These are phyloP conservation scores for Poeciliopsis paucimaculata DNA, from an alignment of 2,797 vertebrate genomes.

Conservation along the genomic window DNA sequence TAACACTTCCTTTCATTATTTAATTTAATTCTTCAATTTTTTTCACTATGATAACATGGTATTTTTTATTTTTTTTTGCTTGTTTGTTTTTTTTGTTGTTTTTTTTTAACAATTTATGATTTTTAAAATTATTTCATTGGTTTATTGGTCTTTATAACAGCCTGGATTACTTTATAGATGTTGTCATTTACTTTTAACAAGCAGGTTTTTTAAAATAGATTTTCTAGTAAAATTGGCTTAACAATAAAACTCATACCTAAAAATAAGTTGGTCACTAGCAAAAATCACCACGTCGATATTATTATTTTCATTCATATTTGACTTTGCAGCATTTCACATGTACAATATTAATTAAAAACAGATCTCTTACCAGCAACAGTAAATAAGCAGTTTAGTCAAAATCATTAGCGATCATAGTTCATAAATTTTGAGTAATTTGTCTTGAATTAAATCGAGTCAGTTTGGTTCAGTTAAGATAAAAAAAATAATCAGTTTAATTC, in stretches of 20 bases:
- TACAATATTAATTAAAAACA: not conserved
- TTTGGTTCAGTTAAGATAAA: not conserved
- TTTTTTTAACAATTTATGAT: not conserved
- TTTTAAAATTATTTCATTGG: not conserved
- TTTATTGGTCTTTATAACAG: not conserved
- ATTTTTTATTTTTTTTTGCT: not conserved
- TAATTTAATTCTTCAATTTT: not conserved
- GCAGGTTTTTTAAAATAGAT: not conserved
- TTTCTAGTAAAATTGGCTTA: not conserved
- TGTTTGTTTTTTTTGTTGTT: not conserved
- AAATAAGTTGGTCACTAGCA: not conserved
- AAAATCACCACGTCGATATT: not conserved
- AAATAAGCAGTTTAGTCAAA: not conserved
- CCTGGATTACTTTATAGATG: not conserved
- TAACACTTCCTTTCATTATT: not conserved
- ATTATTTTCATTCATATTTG: not conserved
- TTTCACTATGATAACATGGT: not conserved
- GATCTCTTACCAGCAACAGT: not conserved
- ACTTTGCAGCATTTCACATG: not conserved
- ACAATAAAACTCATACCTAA: not conserved
- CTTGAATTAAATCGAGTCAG: not conserved
- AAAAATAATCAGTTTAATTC: not conserved
- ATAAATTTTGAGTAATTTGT: too few relatives aligned
- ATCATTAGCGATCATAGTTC: not conserved
- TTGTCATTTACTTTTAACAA: not conserved